Evolutionary conservation across 1,140 invertebrate genomes (phyloP).

Genomic region (Drosophila lacteicornis): DNA sequence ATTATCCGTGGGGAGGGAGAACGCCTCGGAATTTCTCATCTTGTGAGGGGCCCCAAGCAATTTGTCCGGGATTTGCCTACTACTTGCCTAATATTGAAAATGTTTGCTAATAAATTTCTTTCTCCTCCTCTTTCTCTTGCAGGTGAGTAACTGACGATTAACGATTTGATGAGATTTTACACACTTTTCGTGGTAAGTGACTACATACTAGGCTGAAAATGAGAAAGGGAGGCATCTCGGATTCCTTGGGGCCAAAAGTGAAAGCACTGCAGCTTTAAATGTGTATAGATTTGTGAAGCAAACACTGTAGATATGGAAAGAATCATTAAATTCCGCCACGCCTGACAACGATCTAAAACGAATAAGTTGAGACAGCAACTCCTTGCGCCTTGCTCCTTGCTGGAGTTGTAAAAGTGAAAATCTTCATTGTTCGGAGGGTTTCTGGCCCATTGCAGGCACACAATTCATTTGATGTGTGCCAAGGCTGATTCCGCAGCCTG

Average conservation of each 20-base stretch:
- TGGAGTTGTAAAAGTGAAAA: slow-evolving; percentile 25
- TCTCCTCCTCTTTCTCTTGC: slow-evolving; percentile 22
- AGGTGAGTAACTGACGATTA: slow-evolving; percentile 48
- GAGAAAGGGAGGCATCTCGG: neutral
- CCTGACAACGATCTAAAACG: no score
- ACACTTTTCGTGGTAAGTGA: slow-evolving; percentile 50
- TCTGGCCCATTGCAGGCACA: slow-evolving; percentile 14
- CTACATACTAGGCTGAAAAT: neutral
- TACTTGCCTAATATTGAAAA: slow-evolving; percentile 33
- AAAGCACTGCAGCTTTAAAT: neutral
- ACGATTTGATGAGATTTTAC: slow-evolving; percentile 21
- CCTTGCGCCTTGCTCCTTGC: no score
- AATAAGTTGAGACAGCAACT: no score
- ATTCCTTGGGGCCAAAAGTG: slow-evolving; percentile 5
- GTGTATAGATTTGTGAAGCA: no score
- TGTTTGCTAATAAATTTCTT: slow-evolving; percentile 48
- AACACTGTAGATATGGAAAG: neutral
- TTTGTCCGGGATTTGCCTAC: slow-evolving; percentile 64
- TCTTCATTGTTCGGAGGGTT: slow-evolving; percentile 8
- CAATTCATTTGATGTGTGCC: slow-evolving; percentile 35
- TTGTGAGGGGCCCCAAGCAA: slow-evolving; percentile 37
- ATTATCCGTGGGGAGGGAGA: slow-evolving; percentile 23
- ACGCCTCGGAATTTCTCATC: slow-evolving; percentile 60
- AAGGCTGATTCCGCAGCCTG: slow-evolving; percentile 27
- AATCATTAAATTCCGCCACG: neutral